Evolutionary conservation across 2,113 vertebrate genomes (phyloP).

Genomic region (Procavia capensis): DNA sequence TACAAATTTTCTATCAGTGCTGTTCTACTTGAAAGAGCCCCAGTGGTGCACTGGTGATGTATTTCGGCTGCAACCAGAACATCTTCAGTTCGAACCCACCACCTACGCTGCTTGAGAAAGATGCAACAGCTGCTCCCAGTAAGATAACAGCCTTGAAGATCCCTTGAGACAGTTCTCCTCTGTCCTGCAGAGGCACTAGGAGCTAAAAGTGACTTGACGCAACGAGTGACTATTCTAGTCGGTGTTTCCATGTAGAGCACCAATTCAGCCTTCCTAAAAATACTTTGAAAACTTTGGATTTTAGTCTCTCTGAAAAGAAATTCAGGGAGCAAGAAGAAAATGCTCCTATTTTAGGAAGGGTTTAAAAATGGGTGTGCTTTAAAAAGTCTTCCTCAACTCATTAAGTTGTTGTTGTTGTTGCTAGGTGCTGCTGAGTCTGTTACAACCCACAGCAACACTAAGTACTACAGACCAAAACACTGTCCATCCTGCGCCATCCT

Average conservation of each 20-base stretch:
- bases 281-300: background rate
- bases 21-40: no score
- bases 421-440: background rate
- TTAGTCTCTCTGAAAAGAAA: slow-evolving; percentile 25
- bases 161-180: no score
- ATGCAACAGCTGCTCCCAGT: no score
- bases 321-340: slow-evolving; percentile 21
- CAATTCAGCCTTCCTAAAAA: slow-evolving; percentile 10
- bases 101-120: no score
- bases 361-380: slow-evolving; percentile 26
- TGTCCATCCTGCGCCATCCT: background rate
- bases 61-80: no score
- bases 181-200: no score
- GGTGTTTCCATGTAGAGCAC: background rate
- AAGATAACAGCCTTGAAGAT: no score
- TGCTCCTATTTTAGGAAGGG: background rate
- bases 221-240: background rate
- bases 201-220: no score
- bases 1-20: background rate
- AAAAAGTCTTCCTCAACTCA: background rate
- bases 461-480: background rate
- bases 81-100: no score
- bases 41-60: no score
- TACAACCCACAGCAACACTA: background rate
- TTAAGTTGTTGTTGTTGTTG: background rate